Conservation (phyloP, 2,797 vertebrate species). For the Oreochromis grahami region DNA sequence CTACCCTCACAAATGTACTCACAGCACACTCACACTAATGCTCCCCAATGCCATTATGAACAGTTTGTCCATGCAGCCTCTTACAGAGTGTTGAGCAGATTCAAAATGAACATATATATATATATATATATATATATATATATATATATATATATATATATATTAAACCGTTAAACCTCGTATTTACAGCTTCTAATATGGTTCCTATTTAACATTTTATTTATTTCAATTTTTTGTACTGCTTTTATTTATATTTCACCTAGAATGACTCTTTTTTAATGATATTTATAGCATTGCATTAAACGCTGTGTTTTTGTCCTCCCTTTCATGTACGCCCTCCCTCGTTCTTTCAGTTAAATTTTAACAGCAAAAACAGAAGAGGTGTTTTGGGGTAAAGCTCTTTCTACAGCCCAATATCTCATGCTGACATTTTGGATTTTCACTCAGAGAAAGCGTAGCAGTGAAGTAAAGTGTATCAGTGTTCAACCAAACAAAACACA, state of each 20-base stretch:
- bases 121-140: fast-evolving
- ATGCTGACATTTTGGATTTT: slow-evolving; percentile 39
- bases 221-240: not conserved
- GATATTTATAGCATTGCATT: not conserved
- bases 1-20: not conserved
- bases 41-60: not conserved
- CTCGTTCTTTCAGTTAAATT: not conserved
- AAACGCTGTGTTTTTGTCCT: not conserved
- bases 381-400: not conserved
- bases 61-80: not conserved
- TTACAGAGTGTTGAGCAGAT: not conserved
- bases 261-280: not conserved
- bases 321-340: not conserved
- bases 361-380: not conserved
- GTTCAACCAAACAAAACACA: slow-evolving; percentile 50
- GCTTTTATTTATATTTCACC: not conserved
- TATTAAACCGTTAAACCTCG: fast-evolving
- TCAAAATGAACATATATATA: not conserved
- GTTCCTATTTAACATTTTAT: not conserved
- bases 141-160: fast-evolving
- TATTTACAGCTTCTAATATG: not conserved
- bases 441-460: not conserved
- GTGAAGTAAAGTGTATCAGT: slow-evolving; percentile 33
- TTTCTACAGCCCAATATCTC: slow-evolving; percentile 11
- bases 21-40: not conserved